Base-by-base conservation (phyloP, 1,140 invertebrate genomes). In the Neotoxoptera formosana region DNA sequence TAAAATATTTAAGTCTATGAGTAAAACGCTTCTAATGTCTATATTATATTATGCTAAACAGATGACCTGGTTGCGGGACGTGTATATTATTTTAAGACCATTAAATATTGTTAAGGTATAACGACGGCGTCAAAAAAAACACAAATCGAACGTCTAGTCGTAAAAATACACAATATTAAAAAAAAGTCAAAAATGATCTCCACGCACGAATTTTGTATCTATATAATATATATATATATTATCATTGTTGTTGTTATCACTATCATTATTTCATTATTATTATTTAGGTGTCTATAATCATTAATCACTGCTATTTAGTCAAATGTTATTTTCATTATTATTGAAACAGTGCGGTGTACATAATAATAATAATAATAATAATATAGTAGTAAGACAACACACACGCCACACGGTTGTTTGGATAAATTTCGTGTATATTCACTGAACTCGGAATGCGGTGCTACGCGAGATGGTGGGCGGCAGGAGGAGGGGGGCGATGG, bases 381-480 rank as follows among this genome's bases (percentile, higher is more conserved):
- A 76, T 76, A n/a, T 76, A 76, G 60, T n/a, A 17, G 48, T 88
- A 51, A 41, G 4, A 51, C 17, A 89, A 53, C n/a, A 53, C 87
- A 23, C 48, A 89, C 30, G 14, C 41, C 53, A 60, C n/a, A 88
- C n/a, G 2, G 53, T 30, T 45, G 53, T 67, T 90, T 90, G 36
- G 53, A 51, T 92, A 83, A 92, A 92, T 56, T 76, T 83, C 47
- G 48, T 84, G 23, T 76, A 76, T 76, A 76, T 92, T 83, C 91
- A 84, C 90, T 34, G 45, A 91, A 92, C 48, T 34, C n/a, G 25
- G 91, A 92, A 92, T 84, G 45, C 34, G 90, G 20, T 20, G 48
- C 25, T 20, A 81, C 56, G 30, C 25, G n/a, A 41, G 67, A 34
- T 8, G 67, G 36, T 7, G 48, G 76, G 23, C 7, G 23, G 7